Base-by-base conservation (phyloP, 2,797 vertebrate species). In the Phrynocephalus vlangalii region DNA sequence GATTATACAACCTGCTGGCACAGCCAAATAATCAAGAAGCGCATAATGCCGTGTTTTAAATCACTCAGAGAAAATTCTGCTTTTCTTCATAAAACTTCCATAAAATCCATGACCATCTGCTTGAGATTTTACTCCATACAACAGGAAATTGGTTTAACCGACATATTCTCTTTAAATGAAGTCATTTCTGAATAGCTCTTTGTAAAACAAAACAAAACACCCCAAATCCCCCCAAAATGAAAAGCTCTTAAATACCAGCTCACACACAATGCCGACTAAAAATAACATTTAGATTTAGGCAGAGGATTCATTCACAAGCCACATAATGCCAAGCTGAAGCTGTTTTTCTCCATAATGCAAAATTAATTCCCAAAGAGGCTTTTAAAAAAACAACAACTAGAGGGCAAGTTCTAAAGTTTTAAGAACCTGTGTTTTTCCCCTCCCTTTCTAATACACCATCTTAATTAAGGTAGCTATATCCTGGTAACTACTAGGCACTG, bases 131-230 rank as follows among this genome's bases (percentile, higher is more conserved):
- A 90, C 91, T 86, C 88, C 0, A 0, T 90, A 86, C 88, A 91
- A 93, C 89, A 96, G 93, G 94, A 94, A 95, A 94, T 89, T 94
- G 92, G 93, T 86, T 91, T 93, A 93, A 93, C 91, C 89, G 91
- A 92, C 1, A 28, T 86, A 79, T 92, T 90, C 90, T 89, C 90
- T 94, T 94, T 75, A 93, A 86, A 93, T 92, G 90, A 89, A 52
- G 72, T 87, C 79, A 87, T 90, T 92, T 89, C 33, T 95, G 84
- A 95, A 95, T 94, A 56, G 89, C 86, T 90, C 91, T 95, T 92
- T 95, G 90, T 93, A 52, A 66, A 72, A 89, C 56, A 52, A 66
- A 72, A 89, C 56, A 87, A 30, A 71, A 44, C 30, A 56, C 72
- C 88, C 66, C 84, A 3, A 26, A 79, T 90, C 89, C 0, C 0